Conservation (phyloP, 1,140 invertebrate genomes). For the Euura lappo region DNA sequence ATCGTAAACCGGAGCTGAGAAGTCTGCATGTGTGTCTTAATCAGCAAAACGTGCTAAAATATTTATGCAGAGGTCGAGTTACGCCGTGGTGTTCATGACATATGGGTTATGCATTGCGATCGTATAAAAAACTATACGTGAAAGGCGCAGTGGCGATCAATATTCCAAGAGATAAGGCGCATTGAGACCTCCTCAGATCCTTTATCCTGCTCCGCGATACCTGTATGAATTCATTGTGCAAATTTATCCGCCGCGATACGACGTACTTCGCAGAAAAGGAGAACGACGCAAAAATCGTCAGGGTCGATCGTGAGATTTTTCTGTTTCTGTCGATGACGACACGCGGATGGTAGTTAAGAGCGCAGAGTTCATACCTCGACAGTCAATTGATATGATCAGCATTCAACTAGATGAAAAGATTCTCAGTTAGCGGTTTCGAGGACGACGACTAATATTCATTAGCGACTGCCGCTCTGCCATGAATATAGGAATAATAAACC, state of each 20-base stretch:
- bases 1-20: not conserved
- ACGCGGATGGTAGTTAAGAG: not conserved
- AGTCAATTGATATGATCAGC: not conserved
- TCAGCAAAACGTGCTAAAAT: not conserved
- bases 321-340: constrained; percentile 4
- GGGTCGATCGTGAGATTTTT: not conserved
- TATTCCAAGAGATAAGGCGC: no score
- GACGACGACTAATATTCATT: no score
- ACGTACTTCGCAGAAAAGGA: no score
- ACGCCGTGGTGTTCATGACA: not conserved
- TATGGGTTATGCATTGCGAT: not conserved
- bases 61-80: not conserved
- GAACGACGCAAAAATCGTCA: no score
- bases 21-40: not conserved
- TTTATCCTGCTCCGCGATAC: no score
- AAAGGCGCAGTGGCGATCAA: no score
- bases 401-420: not conserved
- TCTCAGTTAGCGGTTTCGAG: not conserved
- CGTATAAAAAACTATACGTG: not conserved
- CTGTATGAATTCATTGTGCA: no score
- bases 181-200: no score
- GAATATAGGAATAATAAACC: no score
- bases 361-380: not conserved
- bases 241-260: no score
- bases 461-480: no score